phyloP scores from a whole-genome alignment of 2,113 vertebrate genomes.

The Melanostigma gelatinosum region DNA sequence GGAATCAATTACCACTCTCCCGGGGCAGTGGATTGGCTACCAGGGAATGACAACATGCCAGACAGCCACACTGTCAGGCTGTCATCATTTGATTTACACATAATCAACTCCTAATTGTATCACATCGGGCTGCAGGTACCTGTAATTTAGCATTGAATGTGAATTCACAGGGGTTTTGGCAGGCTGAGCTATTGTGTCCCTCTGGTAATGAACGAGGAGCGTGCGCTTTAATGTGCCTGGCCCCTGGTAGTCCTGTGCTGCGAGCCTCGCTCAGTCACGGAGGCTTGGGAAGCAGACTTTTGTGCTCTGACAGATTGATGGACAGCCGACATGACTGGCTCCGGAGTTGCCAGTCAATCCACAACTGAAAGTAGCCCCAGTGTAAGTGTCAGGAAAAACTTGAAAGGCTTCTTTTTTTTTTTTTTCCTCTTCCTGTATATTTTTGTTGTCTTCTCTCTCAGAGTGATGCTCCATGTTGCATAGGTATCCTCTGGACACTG shows the following conservation, averaged over 20 bases:
- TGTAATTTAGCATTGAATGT: constrained; percentile 53
- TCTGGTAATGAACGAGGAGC: constrained; percentile 63
- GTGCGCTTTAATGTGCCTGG: constrained; percentile 69
- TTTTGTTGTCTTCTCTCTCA: constrained; percentile 39
- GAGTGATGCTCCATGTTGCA: constrained; percentile 50
- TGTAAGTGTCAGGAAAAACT: constrained; percentile 56
- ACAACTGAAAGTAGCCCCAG: constrained; percentile 57
- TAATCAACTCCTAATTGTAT: constrained; percentile 78
- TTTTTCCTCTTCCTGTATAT: neutral
- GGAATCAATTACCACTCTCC: constrained; percentile 97
- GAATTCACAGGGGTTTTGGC: constrained; percentile 71
- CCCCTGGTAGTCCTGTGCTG: constrained; percentile 55
- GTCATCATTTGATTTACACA: constrained; percentile 77
- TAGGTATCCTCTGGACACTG: constrained; percentile 54
- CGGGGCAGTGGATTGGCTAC: constrained; percentile 90
- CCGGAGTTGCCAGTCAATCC: constrained; percentile 74
- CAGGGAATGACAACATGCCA: constrained; percentile 92
- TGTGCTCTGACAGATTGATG: constrained; percentile 73
- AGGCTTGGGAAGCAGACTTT: constrained; percentile 61
- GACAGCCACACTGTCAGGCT: constrained; percentile 75
- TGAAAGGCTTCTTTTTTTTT: constrained; percentile 49
- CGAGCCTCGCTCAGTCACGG: constrained; percentile 19
- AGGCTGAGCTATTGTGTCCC: constrained; percentile 51
- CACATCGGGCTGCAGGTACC: constrained; percentile 68
- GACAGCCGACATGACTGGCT: constrained; percentile 80